Evolutionary conservation across 2,113 vertebrate genomes (phyloP).

Genomic region (Gallinago media): DNA sequence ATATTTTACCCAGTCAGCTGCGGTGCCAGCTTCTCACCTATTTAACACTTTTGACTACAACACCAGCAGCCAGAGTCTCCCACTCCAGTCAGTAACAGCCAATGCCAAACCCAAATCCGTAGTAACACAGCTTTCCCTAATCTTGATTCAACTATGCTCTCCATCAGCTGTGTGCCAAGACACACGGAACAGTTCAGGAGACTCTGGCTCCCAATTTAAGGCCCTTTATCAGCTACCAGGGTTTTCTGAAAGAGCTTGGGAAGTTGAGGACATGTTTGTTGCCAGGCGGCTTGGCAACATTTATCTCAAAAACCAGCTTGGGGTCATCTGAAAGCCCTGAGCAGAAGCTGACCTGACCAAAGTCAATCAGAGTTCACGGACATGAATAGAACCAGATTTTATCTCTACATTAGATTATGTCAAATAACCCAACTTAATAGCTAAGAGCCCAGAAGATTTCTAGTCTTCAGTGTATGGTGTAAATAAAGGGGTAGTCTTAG

Average conservation of each 20-base stretch:
- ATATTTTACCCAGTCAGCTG: neutral
- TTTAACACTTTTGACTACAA: neutral
- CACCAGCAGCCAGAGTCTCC: neutral
- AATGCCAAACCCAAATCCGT: neutral
- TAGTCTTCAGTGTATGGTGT: neutral
- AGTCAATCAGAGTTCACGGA: neutral
- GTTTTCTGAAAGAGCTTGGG: neutral
- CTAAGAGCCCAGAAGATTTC: neutral
- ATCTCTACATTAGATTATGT: neutral
- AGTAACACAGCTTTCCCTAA: neutral
- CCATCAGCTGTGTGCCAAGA: neutral
- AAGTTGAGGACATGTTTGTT: neutral
- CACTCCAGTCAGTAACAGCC: neutral
- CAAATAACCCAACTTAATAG: neutral
- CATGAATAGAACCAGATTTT: neutral
- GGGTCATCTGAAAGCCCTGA: neutral
- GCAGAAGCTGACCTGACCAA: neutral
- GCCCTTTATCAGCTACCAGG: neutral
- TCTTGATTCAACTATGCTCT: neutral
- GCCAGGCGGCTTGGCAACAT: neutral
- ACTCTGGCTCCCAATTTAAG: rapidly evolving
- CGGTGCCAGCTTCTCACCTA: neutral
- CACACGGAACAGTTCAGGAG: neutral
- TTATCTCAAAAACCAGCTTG: neutral
- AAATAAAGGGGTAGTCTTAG: slow-evolving; percentile 22